phyloP scores from a whole-genome alignment of 2,113 vertebrate genomes.

The Phyllostomus hastatus region DNA sequence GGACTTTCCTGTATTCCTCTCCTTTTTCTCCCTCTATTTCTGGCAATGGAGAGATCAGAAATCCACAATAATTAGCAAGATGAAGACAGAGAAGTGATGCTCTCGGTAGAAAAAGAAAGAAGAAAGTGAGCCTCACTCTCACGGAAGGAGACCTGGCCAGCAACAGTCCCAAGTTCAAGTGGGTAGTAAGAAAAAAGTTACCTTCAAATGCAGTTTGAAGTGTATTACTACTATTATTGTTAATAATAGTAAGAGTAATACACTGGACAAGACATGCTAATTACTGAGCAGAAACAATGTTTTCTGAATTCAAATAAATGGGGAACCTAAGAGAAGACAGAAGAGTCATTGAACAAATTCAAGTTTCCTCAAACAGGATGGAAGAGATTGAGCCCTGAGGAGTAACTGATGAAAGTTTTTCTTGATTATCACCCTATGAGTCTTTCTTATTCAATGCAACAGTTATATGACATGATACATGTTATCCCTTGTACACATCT shows the following conservation, averaged over 20 bases:
- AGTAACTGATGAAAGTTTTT: not conserved
- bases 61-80: not conserved
- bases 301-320: not conserved
- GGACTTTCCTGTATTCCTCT: not conserved
- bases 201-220: not conserved
- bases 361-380: not conserved
- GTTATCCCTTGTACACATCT: not conserved
- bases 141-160: not conserved
- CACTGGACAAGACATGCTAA: not conserved
- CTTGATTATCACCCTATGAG: not conserved
- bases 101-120: not conserved
- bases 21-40: not conserved
- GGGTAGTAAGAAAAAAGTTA: not conserved
- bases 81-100: not conserved
- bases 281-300: slow-evolving; percentile 16
- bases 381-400: not conserved
- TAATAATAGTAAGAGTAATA: not conserved
- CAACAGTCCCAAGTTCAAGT: not conserved
- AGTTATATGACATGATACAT: not conserved
- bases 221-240: not conserved
- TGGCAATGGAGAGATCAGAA: not conserved
- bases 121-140: not conserved
- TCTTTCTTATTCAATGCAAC: not conserved
- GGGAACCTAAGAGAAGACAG: not conserved
- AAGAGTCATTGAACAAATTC: not conserved